Evolutionary conservation across 2,888 invertebrate genomes (phyloP).

Genomic region (Orchestes rusci): DNA sequence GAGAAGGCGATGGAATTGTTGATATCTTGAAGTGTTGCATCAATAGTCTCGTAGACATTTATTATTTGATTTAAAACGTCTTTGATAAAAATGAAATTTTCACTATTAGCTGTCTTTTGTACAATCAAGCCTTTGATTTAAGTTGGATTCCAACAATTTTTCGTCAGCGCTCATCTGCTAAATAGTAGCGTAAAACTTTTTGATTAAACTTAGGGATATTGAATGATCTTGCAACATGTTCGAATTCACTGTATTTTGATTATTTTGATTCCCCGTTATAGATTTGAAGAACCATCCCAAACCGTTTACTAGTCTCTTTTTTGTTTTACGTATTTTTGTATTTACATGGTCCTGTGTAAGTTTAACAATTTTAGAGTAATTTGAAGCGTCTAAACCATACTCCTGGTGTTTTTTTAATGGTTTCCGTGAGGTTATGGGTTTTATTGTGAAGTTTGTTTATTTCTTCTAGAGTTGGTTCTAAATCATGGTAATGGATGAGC

Average conservation of each 20-base stretch:
- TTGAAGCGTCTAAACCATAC: not conserved
- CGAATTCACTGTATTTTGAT: too few relatives aligned
- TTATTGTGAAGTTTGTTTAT: slow-evolving; percentile 4
- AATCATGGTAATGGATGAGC: slow-evolving; percentile 7
- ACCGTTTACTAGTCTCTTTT: not conserved
- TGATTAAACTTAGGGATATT: not conserved
- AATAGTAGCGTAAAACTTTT: slow-evolving; percentile 4
- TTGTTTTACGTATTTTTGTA: not conserved
- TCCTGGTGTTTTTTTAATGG: not conserved
- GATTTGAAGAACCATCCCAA: slow-evolving; percentile 6
- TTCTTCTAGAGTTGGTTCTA: slow-evolving; percentile 4
- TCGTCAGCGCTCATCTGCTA: slow-evolving; percentile 4
- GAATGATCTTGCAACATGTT: not conserved
- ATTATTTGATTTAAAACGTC: not conserved
- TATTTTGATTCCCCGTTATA: slow-evolving; percentile 1
- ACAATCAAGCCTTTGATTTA: slow-evolving; percentile 10
- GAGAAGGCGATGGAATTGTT: not conserved
- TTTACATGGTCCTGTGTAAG: slow-evolving; percentile 1
- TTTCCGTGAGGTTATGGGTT: not conserved
- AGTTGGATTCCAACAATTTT: slow-evolving; percentile 10
- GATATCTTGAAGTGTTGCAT: not conserved
- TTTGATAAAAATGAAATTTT: not conserved
- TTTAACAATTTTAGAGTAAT: slow-evolving; percentile 6
- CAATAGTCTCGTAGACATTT: not conserved
- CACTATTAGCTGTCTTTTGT: not conserved